Evolutionary conservation across 2,888 invertebrate genomes (phyloP).

Genomic region (Pinctada fucata): DNA sequence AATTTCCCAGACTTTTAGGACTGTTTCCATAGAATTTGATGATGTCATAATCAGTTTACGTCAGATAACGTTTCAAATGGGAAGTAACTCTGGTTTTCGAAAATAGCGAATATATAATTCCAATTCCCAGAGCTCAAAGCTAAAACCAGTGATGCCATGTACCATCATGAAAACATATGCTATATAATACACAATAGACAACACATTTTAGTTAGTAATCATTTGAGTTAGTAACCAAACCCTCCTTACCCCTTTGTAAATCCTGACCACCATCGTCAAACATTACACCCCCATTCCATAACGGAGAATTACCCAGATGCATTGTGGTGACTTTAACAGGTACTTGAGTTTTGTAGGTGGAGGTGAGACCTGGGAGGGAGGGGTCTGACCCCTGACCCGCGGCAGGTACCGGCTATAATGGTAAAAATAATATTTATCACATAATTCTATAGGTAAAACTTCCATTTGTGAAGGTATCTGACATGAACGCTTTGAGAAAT

Average conservation of each 20-base stretch:
- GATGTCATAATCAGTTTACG: no score
- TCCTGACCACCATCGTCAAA: constrained; percentile 60
- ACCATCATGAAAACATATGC: no score
- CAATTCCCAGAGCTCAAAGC: no score
- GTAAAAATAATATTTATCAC: neutral
- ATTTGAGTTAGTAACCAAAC: neutral
- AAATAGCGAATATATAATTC: no score
- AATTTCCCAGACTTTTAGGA: no score
- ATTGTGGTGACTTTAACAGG: constrained; percentile 76
- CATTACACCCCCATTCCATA: constrained; percentile 64
- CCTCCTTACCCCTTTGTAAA: constrained; percentile 58
- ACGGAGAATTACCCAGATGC: constrained; percentile 69
- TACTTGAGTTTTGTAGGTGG: constrained; percentile 70
- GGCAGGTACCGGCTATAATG: neutral
- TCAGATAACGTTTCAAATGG: no score
- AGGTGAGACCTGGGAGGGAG: constrained; percentile 68
- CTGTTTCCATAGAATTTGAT: no score
- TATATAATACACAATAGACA: no score
- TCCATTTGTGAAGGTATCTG: neutral
- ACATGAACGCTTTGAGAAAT: neutral
- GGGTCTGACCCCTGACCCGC: constrained; percentile 33
- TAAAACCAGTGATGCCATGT: no score
- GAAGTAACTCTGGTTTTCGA: no score
- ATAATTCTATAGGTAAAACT: neutral
- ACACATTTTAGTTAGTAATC: no score